Conservation (phyloP, 2,113 vertebrate species). For the Gymnorhina tibicen region DNA sequence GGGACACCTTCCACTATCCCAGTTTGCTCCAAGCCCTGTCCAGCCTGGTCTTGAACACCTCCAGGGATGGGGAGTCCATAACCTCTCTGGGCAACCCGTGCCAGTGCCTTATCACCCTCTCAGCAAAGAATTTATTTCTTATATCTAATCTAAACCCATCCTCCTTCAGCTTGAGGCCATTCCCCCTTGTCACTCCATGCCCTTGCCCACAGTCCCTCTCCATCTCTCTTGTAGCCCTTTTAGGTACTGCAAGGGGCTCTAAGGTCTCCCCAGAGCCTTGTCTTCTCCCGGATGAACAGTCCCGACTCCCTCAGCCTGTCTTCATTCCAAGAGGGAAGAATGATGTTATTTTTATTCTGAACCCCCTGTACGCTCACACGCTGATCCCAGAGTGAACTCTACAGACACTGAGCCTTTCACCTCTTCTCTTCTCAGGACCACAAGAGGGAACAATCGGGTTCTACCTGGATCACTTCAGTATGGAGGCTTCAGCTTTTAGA, state of each 20-base stretch:
- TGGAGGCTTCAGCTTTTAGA: neutral
- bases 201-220: neutral
- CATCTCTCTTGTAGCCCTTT: neutral
- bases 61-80: neutral
- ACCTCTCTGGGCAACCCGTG: neutral
- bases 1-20: neutral
- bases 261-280: neutral
- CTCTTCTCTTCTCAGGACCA: neutral
- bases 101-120: neutral
- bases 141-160: neutral
- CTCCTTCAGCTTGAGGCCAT: neutral
- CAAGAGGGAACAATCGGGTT: neutral
- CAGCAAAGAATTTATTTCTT: neutral
- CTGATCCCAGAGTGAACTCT: neutral
- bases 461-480: neutral
- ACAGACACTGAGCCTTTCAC: neutral
- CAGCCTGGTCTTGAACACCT: neutral
- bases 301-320: neutral
- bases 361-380: rapidly evolving
- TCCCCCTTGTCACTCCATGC: neutral
- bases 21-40: neutral
- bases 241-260: neutral
- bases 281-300: neutral
- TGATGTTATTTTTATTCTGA: neutral
- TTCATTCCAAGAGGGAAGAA: neutral